These are phyloP conservation scores for Morpho helenor DNA, from an alignment of 2,888 invertebrate species.

Conservation along the genomic window DNA sequence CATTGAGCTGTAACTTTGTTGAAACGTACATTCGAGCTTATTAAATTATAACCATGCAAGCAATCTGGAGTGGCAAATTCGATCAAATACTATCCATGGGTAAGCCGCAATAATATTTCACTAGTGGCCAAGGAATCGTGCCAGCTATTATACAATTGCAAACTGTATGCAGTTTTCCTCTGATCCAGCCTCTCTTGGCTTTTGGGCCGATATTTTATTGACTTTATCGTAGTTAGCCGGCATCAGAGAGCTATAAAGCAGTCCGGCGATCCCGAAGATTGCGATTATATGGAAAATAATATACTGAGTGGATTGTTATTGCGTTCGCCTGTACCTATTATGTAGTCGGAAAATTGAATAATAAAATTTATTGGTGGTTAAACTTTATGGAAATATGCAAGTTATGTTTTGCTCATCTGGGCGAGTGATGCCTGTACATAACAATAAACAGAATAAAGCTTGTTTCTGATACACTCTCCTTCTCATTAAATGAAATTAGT, in stretches of 20 bases:
- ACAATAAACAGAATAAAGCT: not conserved
- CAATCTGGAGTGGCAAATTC: not conserved
- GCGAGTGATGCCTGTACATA: not conserved
- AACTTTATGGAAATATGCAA: not conserved
- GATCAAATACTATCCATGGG: slow-evolving; percentile 4
- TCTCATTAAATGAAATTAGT: no score
- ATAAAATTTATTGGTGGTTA: slow-evolving; percentile 5
- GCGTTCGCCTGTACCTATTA: slow-evolving; percentile 5
- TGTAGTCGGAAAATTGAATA: slow-evolving; percentile 6
- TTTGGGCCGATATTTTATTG: slow-evolving; percentile 11
- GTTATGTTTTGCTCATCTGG: slow-evolving; percentile 6
- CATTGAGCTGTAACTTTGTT: no score
- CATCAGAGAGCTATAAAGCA: slow-evolving; percentile 15
- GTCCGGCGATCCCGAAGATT: slow-evolving; percentile 14
- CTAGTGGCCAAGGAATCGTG: slow-evolving; percentile 29
- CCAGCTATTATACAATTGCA: slow-evolving; percentile 31
- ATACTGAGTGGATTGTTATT: slow-evolving; percentile 11
- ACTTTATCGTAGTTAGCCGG: slow-evolving; percentile 14
- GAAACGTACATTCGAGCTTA: no score
- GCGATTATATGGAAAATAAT: slow-evolving; percentile 9
- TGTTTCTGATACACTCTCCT: not conserved
- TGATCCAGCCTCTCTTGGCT: slow-evolving; percentile 3
- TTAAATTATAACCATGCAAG: no score
- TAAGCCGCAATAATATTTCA: slow-evolving; percentile 29
- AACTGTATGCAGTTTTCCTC: slow-evolving; percentile 26